phyloP scores from a whole-genome alignment of 2,113 vertebrate species.

The Zosterops borbonicus region DNA sequence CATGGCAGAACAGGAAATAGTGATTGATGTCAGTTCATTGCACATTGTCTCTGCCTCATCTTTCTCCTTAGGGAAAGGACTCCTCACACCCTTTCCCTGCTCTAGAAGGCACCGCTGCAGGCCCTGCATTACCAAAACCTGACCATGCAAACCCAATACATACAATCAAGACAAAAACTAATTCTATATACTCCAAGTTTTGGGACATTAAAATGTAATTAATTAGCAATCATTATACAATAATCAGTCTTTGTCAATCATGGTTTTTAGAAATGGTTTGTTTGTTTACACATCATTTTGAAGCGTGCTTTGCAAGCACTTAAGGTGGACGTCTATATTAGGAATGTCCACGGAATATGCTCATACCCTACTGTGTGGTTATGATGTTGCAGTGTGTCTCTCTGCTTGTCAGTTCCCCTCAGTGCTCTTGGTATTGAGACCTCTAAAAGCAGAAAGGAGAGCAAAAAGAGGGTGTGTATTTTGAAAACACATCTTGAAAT shows the following conservation, averaged over 20 bases:
- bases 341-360: accelerated
- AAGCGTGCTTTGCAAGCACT: not conserved
- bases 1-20: not conserved
- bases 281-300: not conserved
- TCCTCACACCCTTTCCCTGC: not conserved
- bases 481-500: not conserved
- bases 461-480: not conserved
- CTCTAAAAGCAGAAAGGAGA: not conserved
- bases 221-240: not conserved
- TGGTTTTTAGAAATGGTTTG: not conserved
- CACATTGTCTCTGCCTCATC: not conserved
- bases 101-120: not conserved
- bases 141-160: not conserved
- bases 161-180: not conserved
- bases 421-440: not conserved
- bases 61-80: not conserved
- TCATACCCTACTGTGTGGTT: not conserved
- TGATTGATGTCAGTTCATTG: not conserved
- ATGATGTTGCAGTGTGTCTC: not conserved
- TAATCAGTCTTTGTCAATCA: accelerated
- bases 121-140: not conserved
- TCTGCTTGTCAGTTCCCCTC: not conserved
- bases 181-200: not conserved
- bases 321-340: not conserved
- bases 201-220: not conserved